Evolutionary conservation across 2,113 vertebrate genomes (phyloP).

Genomic region (Sialia sialis): DNA sequence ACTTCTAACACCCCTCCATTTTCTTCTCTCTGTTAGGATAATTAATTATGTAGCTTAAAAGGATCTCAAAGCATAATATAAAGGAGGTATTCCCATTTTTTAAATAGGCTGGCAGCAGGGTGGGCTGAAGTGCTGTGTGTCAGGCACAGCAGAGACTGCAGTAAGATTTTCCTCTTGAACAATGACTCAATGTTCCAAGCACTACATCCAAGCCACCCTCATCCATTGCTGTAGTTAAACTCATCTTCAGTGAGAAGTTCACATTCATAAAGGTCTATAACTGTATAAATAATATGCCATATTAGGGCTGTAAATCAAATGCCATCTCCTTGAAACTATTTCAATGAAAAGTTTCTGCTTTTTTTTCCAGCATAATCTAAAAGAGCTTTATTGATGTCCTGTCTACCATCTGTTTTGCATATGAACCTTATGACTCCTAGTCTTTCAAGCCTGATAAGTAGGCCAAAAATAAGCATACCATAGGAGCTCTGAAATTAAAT

Average conservation of each 20-base stretch:
- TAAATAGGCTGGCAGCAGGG: background rate
- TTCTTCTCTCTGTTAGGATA: background rate
- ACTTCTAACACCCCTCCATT: background rate
- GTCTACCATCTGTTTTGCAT: slow-evolving; percentile 54
- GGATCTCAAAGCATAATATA: background rate
- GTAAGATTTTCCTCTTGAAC: background rate
- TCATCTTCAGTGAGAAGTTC: background rate
- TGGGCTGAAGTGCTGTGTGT: background rate
- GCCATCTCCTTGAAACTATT: slow-evolving; percentile 10
- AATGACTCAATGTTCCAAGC: background rate
- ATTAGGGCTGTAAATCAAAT: background rate
- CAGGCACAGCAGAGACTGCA: background rate
- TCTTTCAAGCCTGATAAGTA: slow-evolving; percentile 60
- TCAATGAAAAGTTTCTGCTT: slow-evolving; percentile 27
- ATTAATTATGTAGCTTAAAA: background rate
- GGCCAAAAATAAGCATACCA: slow-evolving; percentile 22
- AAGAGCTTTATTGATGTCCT: slow-evolving; percentile 57
- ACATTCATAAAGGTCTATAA: background rate
- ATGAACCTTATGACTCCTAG: slow-evolving; percentile 47
- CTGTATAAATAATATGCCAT: background rate
- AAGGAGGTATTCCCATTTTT: background rate
- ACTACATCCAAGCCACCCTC: background rate
- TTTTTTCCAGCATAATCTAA: background rate
- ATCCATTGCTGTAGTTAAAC: background rate
- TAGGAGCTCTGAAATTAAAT: slow-evolving; percentile 8